phyloP scores from a whole-genome alignment of 2,797 vertebrate genomes.

The Eulemur mongoz region DNA sequence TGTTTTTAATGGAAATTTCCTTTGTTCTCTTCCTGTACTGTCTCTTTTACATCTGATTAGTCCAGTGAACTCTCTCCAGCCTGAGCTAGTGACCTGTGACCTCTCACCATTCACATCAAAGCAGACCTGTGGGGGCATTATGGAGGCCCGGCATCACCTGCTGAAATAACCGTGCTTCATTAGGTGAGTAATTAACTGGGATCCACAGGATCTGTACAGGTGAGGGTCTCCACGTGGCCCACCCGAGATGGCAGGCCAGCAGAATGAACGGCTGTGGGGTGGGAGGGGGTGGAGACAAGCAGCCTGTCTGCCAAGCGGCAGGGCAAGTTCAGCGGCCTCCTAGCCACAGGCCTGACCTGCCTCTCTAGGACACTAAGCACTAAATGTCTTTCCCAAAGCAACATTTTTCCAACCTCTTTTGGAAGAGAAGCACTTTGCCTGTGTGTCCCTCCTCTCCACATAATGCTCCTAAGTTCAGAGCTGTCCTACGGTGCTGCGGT shows the following conservation, averaged over 20 bases:
- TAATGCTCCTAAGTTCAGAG: neutral
- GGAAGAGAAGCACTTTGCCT: neutral
- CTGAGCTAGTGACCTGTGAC: neutral
- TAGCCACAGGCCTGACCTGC: neutral
- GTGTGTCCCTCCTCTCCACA: neutral
- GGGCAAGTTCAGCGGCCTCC: neutral
- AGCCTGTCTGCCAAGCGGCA: neutral
- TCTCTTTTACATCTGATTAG: neutral
- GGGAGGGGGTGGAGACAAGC: too few species aligned
- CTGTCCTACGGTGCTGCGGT: too few species aligned
- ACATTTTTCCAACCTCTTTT: neutral
- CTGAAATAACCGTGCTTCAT: neutral
- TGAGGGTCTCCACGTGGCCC: neutral
- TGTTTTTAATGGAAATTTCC: neutral
- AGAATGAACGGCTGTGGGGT: too few species aligned
- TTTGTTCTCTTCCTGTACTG: neutral
- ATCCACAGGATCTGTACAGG: neutral
- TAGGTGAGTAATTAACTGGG: neutral
- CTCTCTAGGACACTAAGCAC: neutral
- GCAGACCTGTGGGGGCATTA: neutral
- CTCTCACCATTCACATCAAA: neutral
- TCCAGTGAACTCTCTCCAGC: neutral
- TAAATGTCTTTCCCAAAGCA: neutral
- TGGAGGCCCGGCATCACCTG: neutral
- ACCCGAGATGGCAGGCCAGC: neutral